Evolutionary conservation across 2,113 vertebrate genomes (phyloP).

Genomic region (Ceyx cyanopectus): DNA sequence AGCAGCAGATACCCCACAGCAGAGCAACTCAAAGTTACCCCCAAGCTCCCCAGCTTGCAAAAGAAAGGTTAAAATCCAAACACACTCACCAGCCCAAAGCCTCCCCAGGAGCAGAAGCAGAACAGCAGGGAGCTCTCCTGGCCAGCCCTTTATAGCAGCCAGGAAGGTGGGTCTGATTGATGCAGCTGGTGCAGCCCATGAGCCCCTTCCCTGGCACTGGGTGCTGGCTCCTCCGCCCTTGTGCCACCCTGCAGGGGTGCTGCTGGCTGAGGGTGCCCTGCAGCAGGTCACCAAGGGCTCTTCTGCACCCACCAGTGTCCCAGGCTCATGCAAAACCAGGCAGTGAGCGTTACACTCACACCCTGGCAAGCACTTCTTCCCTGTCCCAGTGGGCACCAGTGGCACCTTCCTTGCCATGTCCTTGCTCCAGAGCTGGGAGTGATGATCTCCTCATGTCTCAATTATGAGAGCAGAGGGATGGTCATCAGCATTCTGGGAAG

Average conservation of each 20-base stretch:
- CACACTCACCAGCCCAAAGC: neutral
- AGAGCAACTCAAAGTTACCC: neutral
- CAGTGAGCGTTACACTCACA: no score
- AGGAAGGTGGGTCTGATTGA: neutral
- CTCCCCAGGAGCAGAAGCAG: neutral
- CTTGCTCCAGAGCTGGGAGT: neutral
- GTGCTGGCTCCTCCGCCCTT: neutral
- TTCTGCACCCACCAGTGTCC: neutral
- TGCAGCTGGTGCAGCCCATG: neutral
- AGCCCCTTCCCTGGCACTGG: neutral
- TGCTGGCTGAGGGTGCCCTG: neutral
- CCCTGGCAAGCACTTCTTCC: fast-evolving
- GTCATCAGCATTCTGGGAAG: neutral
- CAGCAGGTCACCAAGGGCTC: neutral
- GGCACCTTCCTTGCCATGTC: neutral
- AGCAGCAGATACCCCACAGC: neutral
- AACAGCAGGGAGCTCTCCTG: neutral
- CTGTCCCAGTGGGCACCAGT: fast-evolving
- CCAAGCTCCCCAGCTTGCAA: neutral
- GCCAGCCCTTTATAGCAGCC: neutral
- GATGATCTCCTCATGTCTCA: neutral
- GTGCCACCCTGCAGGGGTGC: neutral
- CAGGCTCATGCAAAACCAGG: neutral
- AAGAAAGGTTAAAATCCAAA: neutral
- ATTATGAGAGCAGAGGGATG: neutral